Evolutionary conservation across 1,140 invertebrate species (phyloP), one percentile per base, ranked within the genome.

Genomic region (Aphelinus atriplicis): DNA sequence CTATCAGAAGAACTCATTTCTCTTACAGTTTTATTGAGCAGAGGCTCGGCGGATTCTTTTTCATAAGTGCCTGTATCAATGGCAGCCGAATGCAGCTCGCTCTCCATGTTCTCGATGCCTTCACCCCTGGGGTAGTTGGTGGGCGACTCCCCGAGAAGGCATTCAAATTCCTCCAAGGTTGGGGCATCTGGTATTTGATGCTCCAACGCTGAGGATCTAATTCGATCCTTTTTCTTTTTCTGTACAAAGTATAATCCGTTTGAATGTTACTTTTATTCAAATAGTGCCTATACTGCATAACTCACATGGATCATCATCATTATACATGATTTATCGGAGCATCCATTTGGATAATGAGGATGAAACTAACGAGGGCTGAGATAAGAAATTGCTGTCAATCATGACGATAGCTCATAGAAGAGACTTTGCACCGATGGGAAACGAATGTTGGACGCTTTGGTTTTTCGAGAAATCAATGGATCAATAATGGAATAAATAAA

Each of bases 81-180:
- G 43, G 87, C 85, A 46, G 88, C 88, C 7, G 85, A 88, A 78
- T 87, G 85, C 9, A 89, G 80, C 77, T 89, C 86, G 66, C 86
- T 88, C 69, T 89, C 87, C 83, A 89, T 88, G 73, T 88, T 85
- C 69, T 87, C 86, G n/a, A 88, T 76, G 3, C 85, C 84, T 78
- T 87, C 85, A 46, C 84, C 85, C 58, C 81, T 81, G 3, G 86
- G 86, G 78, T 87, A 88, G 82, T 86, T 87, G 7, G 84, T 85
- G 7, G 85, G 85, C 1, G 86, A 87, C 78, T 87, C 86, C 10
- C 84, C 85, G 0, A 87, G 79, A 46, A 88, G 71, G 66, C 85
- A 88, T 62, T 87, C 87, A 69, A 88, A 88, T 64, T 88, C 87
- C 71, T 88, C 88, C 70, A 88, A 65, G 0, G 85, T 87, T 60